Percentiles rank a stretch among this genome's conserved stretches.
Conservation (phyloP, 2,888 invertebrate genomes). For the Macrosoma leucophasiata region DNA sequence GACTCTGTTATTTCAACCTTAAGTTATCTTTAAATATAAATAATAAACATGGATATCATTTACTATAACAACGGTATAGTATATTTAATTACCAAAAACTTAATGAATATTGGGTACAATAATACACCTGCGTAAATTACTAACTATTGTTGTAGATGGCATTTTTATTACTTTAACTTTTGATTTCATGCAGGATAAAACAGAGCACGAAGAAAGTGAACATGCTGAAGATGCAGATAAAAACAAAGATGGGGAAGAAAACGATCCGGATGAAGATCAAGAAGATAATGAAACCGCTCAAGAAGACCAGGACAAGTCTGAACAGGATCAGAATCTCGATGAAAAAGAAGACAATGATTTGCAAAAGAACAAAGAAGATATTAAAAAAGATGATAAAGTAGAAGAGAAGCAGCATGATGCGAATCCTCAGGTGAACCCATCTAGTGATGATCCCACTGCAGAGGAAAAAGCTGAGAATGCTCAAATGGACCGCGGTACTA, state of each 20-base stretch:
- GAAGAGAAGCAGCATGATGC: constrained; percentile 63
- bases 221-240: constrained; percentile 51
- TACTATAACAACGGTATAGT: no score
- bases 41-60: no score
- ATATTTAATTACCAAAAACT: no score
- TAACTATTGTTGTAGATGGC: no score
- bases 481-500: constrained; percentile 57
- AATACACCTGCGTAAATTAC: no score
- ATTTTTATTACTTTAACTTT: no score
- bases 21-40: no score
- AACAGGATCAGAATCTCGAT: constrained; percentile 33
- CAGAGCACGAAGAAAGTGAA: constrained; percentile 30
- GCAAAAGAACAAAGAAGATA: constrained; percentile 58
- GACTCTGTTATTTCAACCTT: no score
- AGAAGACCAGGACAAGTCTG: constrained; percentile 38
- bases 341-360: constrained; percentile 41
- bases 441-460: constrained; percentile 61
- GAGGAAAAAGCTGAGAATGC: constrained; percentile 70
- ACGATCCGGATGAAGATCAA: constrained; percentile 32
- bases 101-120: no score
- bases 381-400: constrained; percentile 56
- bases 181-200: constrained; percentile 16
- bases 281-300: constrained; percentile 41
- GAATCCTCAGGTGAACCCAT: constrained; percentile 69
- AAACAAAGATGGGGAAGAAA: constrained; percentile 36